Evolutionary conservation across 2,888 invertebrate species (phyloP).

Genomic region (Gymnosoma rotundatum): DNA sequence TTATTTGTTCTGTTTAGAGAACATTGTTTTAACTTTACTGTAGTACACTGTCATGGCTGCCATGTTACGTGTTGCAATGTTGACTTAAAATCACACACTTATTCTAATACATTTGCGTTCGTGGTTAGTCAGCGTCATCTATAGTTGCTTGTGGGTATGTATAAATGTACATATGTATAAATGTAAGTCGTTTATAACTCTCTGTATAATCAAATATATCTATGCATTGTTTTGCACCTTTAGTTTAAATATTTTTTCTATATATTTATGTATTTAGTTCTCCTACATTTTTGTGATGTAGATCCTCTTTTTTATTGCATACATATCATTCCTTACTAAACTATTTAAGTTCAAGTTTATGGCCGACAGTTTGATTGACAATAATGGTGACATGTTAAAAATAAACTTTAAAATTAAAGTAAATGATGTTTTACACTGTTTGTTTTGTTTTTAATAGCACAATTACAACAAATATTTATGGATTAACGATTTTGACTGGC

Average conservation of each 20-base stretch:
- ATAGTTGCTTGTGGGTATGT: neutral
- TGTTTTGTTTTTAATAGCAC: conserved; percentile 4
- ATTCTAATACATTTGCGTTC: conserved; percentile 18
- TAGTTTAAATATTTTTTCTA: conserved; percentile 40
- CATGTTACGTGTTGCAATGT: conserved; percentile 70
- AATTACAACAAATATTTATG: conserved; percentile 49
- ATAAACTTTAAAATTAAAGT: conserved; percentile 52
- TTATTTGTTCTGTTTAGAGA: conserved; percentile 12
- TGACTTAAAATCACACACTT: conserved; percentile 27
- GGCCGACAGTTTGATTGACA: conserved; percentile 68
- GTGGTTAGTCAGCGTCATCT: conserved; percentile 18
- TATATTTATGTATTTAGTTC: conserved; percentile 57
- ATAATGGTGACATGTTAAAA: conserved; percentile 66
- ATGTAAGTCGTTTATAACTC: conserved; percentile 36
- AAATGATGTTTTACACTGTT: conserved; percentile 57
- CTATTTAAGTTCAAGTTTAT: conserved; percentile 67
- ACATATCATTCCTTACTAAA: conserved; percentile 11
- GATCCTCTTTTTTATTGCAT: conserved; percentile 51
- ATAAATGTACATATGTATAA: neutral
- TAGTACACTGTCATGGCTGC: conserved; percentile 66
- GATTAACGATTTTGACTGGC: conserved; percentile 57
- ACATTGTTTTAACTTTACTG: conserved; percentile 25
- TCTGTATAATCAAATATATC: conserved; percentile 60
- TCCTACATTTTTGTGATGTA: conserved; percentile 57
- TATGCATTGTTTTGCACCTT: conserved; percentile 62